Evolutionary conservation across 2,113 vertebrate species (phyloP), one percentile per base, ranked within the genome.

Genomic region (Gavialis gangeticus): DNA sequence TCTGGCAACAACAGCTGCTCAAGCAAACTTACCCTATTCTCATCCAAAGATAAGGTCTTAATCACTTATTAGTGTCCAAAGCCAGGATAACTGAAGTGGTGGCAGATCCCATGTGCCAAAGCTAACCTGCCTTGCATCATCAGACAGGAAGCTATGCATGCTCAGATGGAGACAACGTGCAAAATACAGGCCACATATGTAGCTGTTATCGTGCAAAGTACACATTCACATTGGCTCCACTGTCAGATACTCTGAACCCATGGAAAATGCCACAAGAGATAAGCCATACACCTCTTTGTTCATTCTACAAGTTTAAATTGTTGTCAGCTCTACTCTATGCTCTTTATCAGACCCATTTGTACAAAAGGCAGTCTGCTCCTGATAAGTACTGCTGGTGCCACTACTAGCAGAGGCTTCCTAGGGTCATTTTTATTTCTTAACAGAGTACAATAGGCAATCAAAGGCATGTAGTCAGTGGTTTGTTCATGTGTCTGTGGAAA

Each of bases 191-290:
- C 55, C 30, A 71, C 78, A 11, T 57, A 57, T 11, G 34, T 85
- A 75, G 82, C 24, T 57, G n/a, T 91, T 97, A 96, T 87, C 88
- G 19, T 28, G 58, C 82, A 97, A 96, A 97, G 84, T 85, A 87
- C 54, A 83, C 91, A 94, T 90, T 95, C 91, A 84, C 90, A 75
- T 55, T 91, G 94, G 91, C 92, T 95, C 76, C 59, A 76, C 64
- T 84, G 89, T 79, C 94, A 95, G 93, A 82, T 89, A 91, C 19
- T 87, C 75, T 87, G 92, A 96, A 95, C 88, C 92, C 87, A 85
- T 82, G 87, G 95, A 97, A 96, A 97, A 97, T 79, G 64, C 87
- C 81, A 85, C 30, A 46, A 89, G 85, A 97, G 95, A 95, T 95
- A 97, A 96, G 85, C 77, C 14, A 55, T 86, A 58, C 22, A 85